These are phyloP conservation scores for Myodes glareolus DNA, from an alignment of 2,113 vertebrate species.

Conservation along the genomic window DNA sequence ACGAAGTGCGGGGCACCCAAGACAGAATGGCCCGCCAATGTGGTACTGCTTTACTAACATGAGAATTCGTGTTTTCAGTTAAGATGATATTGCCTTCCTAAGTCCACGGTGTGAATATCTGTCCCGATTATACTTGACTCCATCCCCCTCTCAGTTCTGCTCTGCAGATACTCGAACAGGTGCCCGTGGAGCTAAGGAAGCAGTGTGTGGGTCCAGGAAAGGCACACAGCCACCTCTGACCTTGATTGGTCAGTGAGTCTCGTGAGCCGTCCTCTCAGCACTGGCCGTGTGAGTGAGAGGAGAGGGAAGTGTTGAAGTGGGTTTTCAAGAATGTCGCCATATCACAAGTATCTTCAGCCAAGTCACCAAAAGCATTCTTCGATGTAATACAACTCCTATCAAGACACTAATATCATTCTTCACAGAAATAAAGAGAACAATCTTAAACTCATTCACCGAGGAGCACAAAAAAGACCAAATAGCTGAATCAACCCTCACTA, in stretches of 20 bases:
- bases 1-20: not conserved
- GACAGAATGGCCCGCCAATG: not conserved
- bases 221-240: not conserved
- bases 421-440: not conserved
- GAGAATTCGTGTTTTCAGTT: not conserved
- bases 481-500: not conserved
- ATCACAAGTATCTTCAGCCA: not conserved
- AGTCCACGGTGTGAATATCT: not conserved
- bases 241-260: not conserved
- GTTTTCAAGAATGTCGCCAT: not conserved
- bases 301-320: not conserved
- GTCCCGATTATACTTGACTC: too few species aligned
- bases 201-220: not conserved
- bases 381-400: not conserved
- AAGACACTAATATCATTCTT: not conserved
- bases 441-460: not conserved
- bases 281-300: not conserved
- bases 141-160: fast-evolving
- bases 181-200: not conserved
- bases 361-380: too few species aligned
- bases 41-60: not conserved
- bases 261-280: not conserved
- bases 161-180: not conserved
- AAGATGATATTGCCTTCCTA: not conserved
- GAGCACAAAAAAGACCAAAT: not conserved